A percentile compares a stretch with the other conserved stretches of the same genome.
These are phyloP conservation scores for Pygmarrhopalites habei DNA, from an alignment of 1,140 invertebrate species.

Conservation along the genomic window DNA sequence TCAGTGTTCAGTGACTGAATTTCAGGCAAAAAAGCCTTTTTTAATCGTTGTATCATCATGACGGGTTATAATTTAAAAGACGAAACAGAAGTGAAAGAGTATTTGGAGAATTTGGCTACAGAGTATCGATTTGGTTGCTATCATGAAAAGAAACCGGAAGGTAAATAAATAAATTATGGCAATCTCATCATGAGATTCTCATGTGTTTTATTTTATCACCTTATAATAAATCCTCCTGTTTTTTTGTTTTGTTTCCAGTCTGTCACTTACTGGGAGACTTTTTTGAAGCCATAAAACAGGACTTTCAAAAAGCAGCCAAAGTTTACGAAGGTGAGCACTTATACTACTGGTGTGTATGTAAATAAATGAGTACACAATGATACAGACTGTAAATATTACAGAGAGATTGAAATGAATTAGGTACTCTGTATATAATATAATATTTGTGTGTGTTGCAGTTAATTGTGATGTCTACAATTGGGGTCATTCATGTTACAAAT, in stretches of 20 bases:
- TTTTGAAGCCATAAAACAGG: conserved; percentile 69
- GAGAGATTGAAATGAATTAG: too few species aligned
- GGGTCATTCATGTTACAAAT: conserved; percentile 76
- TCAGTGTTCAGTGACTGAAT: too few species aligned
- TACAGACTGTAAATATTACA: too few species aligned
- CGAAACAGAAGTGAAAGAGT: conserved; percentile 77
- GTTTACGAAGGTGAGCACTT: too few species aligned
- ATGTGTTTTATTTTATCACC: too few species aligned
- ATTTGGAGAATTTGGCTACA: conserved; percentile 76
- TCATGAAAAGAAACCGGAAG: conserved; percentile 70
- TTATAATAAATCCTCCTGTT: too few species aligned
- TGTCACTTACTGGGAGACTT: conserved; percentile 86
- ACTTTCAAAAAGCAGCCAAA: conserved; percentile 65
- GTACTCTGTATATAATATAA: too few species aligned
- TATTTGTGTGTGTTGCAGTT: too few species aligned
- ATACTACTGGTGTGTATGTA: too few species aligned
- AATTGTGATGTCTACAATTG: conserved; percentile 79
- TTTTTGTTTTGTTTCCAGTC: conserved; percentile 51
- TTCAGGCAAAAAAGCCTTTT: too few species aligned
- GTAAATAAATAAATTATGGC: conserved; percentile 46
- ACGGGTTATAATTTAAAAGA: conserved; percentile 60
- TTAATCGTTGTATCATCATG: too few species aligned
- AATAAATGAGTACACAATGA: too few species aligned
- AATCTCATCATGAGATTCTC: neutral
- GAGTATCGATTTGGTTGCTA: conserved; percentile 88